Evolutionary conservation across 2,113 vertebrate genomes (phyloP).

Genomic region (Ceyx melanurus): DNA sequence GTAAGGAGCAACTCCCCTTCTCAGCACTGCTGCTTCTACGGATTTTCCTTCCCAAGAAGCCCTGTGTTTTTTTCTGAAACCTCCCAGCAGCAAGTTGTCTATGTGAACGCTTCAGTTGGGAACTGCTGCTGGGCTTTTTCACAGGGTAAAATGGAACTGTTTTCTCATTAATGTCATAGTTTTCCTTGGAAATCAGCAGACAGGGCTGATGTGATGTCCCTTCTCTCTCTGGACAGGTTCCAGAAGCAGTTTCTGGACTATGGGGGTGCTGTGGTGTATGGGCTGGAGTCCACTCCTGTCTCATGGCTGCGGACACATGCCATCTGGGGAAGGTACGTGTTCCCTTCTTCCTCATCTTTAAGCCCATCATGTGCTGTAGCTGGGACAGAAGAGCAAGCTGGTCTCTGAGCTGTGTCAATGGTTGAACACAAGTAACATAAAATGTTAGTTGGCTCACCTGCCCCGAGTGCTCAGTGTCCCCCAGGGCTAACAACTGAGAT

Average conservation of each 20-base stretch:
- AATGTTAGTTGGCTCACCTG: neutral
- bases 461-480: neutral
- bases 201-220: neutral
- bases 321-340: constrained; percentile 86
- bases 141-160: neutral
- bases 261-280: constrained; percentile 84
- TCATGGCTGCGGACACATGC: constrained; percentile 85
- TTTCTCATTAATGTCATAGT: neutral
- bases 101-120: fast-evolving
- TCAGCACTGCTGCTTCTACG: fast-evolving
- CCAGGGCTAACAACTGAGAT: fast-evolving
- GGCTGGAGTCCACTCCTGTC: constrained; percentile 83
- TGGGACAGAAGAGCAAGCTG: neutral
- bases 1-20: constrained; percentile 73
- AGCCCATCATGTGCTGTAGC: neutral
- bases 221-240: constrained; percentile 69
- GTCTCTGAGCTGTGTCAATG: neutral
- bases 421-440: neutral
- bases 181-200: neutral
- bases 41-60: neutral
- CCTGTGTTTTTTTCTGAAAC: neutral
- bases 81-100: neutral
- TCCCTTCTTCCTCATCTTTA: neutral
- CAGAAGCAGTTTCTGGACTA: constrained; percentile 89
- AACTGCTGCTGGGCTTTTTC: neutral